Conservation (phyloP, 1,140 invertebrate genomes). For the Drosophila punjabiensis region DNA sequence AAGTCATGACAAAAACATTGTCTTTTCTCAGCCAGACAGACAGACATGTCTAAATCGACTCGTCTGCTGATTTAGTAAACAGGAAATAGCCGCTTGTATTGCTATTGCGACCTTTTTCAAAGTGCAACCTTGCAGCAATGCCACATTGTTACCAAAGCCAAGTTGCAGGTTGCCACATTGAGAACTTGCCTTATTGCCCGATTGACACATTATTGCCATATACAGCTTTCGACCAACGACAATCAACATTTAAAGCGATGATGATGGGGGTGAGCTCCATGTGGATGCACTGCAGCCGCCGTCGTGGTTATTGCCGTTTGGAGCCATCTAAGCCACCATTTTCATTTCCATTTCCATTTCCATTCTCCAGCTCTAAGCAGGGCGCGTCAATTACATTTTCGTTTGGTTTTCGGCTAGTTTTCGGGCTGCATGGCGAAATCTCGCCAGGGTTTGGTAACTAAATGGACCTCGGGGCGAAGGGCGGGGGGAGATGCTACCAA, state of each 20-base stretch:
- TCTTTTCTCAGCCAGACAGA: background rate
- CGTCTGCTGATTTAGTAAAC: background rate
- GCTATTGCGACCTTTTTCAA: background rate
- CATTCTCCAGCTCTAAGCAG: slow-evolving; percentile 8
- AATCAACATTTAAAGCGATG: slow-evolving; percentile 51
- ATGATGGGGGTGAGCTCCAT: slow-evolving; percentile 1
- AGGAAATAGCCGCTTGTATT: background rate
- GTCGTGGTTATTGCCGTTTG: background rate
- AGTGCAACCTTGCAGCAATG: background rate
- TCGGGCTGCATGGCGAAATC: slow-evolving; percentile 34
- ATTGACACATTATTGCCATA: slow-evolving; percentile 4
- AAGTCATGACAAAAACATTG: no score
- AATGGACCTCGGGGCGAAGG: slow-evolving; percentile 12
- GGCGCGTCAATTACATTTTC: slow-evolving; percentile 54
- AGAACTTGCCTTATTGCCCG: background rate
- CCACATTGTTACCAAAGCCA: no score
- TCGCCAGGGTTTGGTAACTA: slow-evolving; percentile 15
- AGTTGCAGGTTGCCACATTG: background rate
- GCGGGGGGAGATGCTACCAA: background rate
- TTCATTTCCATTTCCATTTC: slow-evolving; percentile 3
- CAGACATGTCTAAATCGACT: background rate
- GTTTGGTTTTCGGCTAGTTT: slow-evolving; percentile 25
- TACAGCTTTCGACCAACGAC: slow-evolving; percentile 1
- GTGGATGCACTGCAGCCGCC: background rate
- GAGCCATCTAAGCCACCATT: slow-evolving; percentile 4